Evolutionary conservation across 2,888 invertebrate species (phyloP).

Genomic region (Dynastes grantii): DNA sequence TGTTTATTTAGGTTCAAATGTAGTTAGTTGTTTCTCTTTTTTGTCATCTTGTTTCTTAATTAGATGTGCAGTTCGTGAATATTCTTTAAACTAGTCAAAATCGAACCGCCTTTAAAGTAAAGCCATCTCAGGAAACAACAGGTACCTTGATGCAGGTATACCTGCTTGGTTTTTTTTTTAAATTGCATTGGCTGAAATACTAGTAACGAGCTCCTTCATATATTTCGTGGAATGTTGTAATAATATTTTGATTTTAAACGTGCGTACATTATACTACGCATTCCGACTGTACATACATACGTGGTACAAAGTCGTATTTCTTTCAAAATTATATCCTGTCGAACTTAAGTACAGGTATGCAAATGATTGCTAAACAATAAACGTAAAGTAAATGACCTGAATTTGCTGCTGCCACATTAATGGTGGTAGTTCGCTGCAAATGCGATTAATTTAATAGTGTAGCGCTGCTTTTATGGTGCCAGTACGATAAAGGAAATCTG

Average conservation of each 20-base stretch:
- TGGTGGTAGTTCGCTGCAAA: slow-evolving; percentile 9
- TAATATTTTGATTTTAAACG: not conserved
- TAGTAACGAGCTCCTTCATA: not conserved
- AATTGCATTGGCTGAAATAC: too few species aligned
- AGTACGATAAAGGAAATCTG: slow-evolving; percentile 25
- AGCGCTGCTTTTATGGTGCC: slow-evolving; percentile 6
- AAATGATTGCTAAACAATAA: slow-evolving; percentile 38
- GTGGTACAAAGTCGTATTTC: slow-evolving; percentile 12
- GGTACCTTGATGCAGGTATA: too few species aligned
- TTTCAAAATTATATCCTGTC: slow-evolving; percentile 42
- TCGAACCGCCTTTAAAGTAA: too few species aligned
- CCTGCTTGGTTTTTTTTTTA: too few species aligned
- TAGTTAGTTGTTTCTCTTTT: too few species aligned
- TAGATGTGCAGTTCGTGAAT: too few species aligned
- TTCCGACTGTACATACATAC: not conserved
- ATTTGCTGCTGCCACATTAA: slow-evolving; percentile 34
- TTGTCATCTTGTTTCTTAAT: too few species aligned
- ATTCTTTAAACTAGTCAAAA: too few species aligned
- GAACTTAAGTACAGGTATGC: slow-evolving; percentile 32
- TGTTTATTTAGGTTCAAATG: too few species aligned
- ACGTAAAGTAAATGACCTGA: slow-evolving; percentile 42
- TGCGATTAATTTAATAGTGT: slow-evolving; percentile 35
- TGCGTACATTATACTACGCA: not conserved
- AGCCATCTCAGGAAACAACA: too few species aligned
- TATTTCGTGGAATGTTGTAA: not conserved